phyloP scores from a whole-genome alignment of 2,888 invertebrate species.

The Eupeodes latifasciatus region DNA sequence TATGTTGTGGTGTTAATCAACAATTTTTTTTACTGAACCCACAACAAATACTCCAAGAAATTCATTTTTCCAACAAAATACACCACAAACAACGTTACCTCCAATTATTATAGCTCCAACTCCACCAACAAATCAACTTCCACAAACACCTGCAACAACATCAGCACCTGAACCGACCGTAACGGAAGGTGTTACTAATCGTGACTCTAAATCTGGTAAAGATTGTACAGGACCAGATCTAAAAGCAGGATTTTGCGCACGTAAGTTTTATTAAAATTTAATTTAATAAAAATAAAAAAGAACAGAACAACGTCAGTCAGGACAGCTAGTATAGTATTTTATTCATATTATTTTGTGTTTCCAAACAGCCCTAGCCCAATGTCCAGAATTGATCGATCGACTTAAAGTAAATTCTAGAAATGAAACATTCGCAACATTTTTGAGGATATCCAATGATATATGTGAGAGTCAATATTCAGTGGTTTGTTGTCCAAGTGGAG shows the following conservation, averaged over 20 bases:
- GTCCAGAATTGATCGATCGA: conserved; percentile 78
- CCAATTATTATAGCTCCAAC: conserved; percentile 44
- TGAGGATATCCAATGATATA: conserved; percentile 80
- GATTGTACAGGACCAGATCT: conserved; percentile 79
- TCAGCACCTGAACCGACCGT: conserved; percentile 58
- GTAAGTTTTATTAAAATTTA: conserved; percentile 75
- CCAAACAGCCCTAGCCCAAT: conserved; percentile 79
- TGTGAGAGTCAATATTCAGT: conserved; percentile 78
- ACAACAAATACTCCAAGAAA: conserved; percentile 33
- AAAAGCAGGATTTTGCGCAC: conserved; percentile 79
- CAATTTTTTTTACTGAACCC: conserved; percentile 39
- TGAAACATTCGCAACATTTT: conserved; percentile 77
- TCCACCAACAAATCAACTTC: conserved; percentile 46
- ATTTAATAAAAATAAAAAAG: too few relatives aligned
- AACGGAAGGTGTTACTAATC: conserved; percentile 63
- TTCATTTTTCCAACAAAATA: conserved; percentile 62
- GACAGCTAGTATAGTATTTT: too few relatives aligned
- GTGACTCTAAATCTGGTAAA: conserved; percentile 44
- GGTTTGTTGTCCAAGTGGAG: conserved; percentile 81
- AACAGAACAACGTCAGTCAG: too few relatives aligned
- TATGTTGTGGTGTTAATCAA: conserved; percentile 78
- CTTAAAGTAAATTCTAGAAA: conserved; percentile 78
- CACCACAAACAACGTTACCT: conserved; percentile 11
- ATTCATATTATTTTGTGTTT: background rate
- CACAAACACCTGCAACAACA: conserved; percentile 24